These are phyloP conservation scores for Axea sp. DNA, from an alignment of 2,888 invertebrate species.

Conservation along the genomic window DNA sequence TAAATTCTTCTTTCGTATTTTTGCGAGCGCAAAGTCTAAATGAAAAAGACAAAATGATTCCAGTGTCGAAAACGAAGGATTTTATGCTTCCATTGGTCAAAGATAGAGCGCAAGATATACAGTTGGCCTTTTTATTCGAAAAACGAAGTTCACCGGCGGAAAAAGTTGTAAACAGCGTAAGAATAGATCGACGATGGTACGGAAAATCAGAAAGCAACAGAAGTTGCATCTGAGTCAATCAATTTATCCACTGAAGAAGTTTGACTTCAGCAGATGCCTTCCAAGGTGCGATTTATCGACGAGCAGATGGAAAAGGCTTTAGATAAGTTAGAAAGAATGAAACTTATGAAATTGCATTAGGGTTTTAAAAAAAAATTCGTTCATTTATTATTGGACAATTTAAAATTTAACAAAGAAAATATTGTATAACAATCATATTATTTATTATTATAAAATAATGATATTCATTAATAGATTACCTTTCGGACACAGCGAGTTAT, in stretches of 20 bases:
- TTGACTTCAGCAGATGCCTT: constrained; percentile 21
- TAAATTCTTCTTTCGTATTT: background rate
- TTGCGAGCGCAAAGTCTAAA: background rate
- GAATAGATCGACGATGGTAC: constrained; percentile 29
- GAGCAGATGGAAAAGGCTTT: constrained; percentile 7
- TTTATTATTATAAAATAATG: no score
- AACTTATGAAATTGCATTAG: constrained; percentile 9
- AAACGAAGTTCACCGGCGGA: constrained; percentile 35
- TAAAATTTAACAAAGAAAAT: no score
- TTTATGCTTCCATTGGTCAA: constrained; percentile 11
- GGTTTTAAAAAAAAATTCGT: background rate
- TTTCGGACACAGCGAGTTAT: no score
- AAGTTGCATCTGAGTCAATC: constrained; percentile 28
- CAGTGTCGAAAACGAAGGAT: background rate
- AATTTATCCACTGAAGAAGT: constrained; percentile 29
- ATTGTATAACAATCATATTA: no score
- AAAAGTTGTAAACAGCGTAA: constrained; percentile 49
- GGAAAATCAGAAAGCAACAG: constrained; percentile 27
- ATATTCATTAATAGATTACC: no score
- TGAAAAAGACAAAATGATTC: background rate
- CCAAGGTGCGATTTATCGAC: constrained; percentile 5
- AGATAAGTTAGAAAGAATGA: constrained; percentile 9
- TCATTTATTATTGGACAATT: no score
- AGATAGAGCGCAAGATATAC: constrained; percentile 18
- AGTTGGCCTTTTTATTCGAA: constrained; percentile 22